Base-by-base conservation (phyloP, 2,113 vertebrate species). In the Oncorhynchus masou region DNA sequence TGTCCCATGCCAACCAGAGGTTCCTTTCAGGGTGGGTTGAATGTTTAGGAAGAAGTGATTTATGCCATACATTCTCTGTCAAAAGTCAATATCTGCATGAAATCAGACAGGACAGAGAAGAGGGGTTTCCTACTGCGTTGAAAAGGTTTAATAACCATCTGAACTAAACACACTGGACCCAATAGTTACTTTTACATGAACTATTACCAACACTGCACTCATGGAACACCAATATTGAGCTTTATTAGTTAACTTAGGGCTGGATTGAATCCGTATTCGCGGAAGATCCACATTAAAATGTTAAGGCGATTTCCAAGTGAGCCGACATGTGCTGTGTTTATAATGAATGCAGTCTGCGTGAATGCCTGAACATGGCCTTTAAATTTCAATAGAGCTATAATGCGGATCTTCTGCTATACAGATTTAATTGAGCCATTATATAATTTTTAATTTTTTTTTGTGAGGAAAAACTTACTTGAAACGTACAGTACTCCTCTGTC, bases 61-160 rank as follows among this genome's bases (percentile, higher is more conserved):
- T 82, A 84, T 85, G 77, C 74, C 54, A 83, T 83, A 71, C 74
- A 76, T 87, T 87, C 39, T 45, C 74, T 60, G 83, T 84, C 84
- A 83, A 84, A 80, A 70, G 70, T 83, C 81, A 84, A 88, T 86
- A 90, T 88, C 88, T 88, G 79, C 72, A 78, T 83, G 73, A 60
- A 74, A 79, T 81, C 82, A 80, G 78, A 84, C 78, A 84, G 84
- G 71, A 80, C 67, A 85, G 83, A 82, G 71, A 34, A 84, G 81
- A 82, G 73, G 51, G 73, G 74, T 90, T 86, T 88, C 86, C 84
- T 84, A 79, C 85, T 87, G 75, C 78, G 85, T 69, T 74, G 54
- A 79, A 85, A 86, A 76, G 79, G 77, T 76, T 85, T 85, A 79
- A 84, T 81, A 84, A 75, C 45, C 73, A 84, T 86, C 82, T 83